phyloP scores from a whole-genome alignment of 2,113 vertebrate species.

The Rhabdornis inornatus region DNA sequence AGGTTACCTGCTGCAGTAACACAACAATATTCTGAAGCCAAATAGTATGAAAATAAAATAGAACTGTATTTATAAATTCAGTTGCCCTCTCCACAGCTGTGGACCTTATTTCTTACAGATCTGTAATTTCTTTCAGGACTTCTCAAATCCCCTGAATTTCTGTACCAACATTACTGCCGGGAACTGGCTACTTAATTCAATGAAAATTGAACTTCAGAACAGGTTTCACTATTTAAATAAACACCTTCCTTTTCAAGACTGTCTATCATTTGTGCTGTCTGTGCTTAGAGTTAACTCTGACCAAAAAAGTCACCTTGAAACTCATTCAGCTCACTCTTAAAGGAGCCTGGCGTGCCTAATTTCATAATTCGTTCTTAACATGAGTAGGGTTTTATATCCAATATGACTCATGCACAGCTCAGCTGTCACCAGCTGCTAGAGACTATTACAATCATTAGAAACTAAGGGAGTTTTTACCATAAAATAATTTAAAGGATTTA shows the following conservation, averaged over 20 bases:
- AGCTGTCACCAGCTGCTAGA: neutral
- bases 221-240: neutral
- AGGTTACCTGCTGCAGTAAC: neutral
- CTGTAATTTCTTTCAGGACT: neutral
- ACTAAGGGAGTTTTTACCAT: neutral
- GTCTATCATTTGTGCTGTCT: neutral
- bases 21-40: neutral
- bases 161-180: neutral
- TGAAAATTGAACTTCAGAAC: neutral
- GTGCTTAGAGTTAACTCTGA: neutral
- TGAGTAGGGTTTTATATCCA: neutral
- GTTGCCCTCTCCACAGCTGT: neutral
- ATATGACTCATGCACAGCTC: neutral
- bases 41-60: neutral
- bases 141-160: neutral
- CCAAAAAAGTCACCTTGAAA: slow-evolving; percentile 14
- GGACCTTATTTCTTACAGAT: neutral
- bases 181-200: neutral
- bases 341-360: neutral
- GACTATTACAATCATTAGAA: neutral
- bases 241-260: neutral
- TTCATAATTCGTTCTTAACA: neutral
- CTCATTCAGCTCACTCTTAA: neutral
- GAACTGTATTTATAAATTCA: neutral
- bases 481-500: neutral